Percentiles rank a stretch among this genome's conserved stretches.
These are phyloP conservation scores for Gymnocephalus cernua DNA, from an alignment of 2,113 vertebrate genomes.

Conservation along the genomic window DNA sequence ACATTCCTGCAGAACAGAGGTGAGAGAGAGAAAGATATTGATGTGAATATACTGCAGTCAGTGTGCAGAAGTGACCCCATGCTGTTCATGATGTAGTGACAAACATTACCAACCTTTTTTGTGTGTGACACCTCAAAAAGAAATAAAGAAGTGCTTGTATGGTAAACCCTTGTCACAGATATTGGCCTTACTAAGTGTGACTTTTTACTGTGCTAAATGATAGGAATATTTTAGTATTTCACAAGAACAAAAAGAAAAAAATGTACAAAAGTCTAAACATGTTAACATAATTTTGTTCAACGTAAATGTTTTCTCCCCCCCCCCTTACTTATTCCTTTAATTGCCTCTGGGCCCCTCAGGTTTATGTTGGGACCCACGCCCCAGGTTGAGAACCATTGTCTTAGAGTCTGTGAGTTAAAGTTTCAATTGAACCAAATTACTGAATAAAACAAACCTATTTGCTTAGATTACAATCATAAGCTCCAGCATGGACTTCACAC, in stretches of 20 bases:
- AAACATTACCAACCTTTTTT: no score
- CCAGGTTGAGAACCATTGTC: background rate
- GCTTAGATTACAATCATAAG: background rate
- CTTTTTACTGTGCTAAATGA: background rate
- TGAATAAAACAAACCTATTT: background rate
- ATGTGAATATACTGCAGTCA: no score
- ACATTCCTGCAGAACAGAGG: no score
- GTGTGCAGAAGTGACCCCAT: no score
- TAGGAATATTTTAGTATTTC: background rate
- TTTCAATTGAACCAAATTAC: background rate
- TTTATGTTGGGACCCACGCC: background rate
- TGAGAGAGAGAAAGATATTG: no score
- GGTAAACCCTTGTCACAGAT: background rate
- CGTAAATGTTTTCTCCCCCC: no score
- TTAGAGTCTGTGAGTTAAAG: background rate
- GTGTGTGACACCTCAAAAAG: no score
- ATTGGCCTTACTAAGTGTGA: background rate
- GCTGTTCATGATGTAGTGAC: no score
- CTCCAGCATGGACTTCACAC: constrained; percentile 20
- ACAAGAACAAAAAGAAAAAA: background rate
- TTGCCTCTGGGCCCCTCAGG: background rate
- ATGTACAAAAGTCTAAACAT: background rate
- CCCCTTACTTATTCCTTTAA: background rate
- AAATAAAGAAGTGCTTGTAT: background rate
- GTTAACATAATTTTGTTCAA: background rate